Conservation (phyloP, 2,888 invertebrate genomes). For the Microctonus hyperodae region DNA sequence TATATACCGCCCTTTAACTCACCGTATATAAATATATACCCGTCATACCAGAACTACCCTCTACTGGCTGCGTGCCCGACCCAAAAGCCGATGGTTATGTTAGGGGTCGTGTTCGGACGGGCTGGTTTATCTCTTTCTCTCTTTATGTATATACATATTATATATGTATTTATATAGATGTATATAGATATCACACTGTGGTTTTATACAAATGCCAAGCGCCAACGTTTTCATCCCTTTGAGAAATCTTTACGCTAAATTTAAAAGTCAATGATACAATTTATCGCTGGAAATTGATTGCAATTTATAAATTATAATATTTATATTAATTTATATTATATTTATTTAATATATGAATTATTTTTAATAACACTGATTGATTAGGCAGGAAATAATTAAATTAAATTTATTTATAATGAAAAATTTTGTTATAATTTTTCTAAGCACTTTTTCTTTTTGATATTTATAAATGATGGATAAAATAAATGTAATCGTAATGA, state of each 20-base stretch:
- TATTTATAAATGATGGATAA: background rate
- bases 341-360: no score
- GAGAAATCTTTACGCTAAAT: background rate
- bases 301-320: background rate
- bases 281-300: background rate
- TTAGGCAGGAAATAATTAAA: no score
- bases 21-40: constrained; percentile 11
- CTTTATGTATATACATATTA: no score
- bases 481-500: constrained; percentile 29
- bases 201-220: constrained; percentile 3
- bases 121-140: no score
- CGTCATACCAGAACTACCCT: constrained; percentile 4
- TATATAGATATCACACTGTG: constrained; percentile 3
- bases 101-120: constrained; percentile 14
- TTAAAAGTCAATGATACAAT: background rate
- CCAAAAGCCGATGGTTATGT: constrained; percentile 6
- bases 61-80: background rate
- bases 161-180: no score
- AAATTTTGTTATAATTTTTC: background rate
- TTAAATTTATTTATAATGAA: no score
- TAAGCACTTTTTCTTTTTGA: background rate
- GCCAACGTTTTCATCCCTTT: background rate
- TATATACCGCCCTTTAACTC: constrained; percentile 31
- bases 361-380: no score
- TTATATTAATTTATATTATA: no score